Conservation (phyloP, 2,113 vertebrate genomes). For the Myodes glareolus region DNA sequence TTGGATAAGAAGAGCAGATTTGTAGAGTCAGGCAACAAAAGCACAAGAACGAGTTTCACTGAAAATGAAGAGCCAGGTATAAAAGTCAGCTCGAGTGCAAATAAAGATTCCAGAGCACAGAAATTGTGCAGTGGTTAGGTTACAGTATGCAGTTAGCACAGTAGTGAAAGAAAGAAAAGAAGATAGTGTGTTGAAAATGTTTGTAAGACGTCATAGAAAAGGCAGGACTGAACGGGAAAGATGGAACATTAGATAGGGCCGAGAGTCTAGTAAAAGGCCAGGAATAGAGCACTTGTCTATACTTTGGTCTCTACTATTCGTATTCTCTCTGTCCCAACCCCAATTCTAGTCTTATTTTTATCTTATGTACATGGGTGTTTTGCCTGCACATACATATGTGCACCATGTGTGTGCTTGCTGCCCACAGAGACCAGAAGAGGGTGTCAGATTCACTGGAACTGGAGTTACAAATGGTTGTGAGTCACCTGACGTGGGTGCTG, state of each 20-base stretch:
- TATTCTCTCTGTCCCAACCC: not conserved
- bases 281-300: not conserved
- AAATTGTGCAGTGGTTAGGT: not conserved
- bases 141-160: constrained; percentile 27
- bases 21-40: not conserved
- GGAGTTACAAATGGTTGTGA: not conserved
- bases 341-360: not conserved
- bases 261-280: not conserved
- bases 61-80: not conserved
- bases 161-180: not conserved
- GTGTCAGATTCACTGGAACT: not conserved
- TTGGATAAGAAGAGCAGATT: not conserved
- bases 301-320: not conserved
- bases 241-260: not conserved
- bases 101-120: not conserved
- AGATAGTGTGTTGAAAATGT: not conserved
- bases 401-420: not conserved
- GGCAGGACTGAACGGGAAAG: not conserved
- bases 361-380: not conserved
- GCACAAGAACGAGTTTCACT: not conserved
- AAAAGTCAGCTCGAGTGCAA: not conserved
- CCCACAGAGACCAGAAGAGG: not conserved
- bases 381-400: not conserved
- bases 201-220: not conserved
- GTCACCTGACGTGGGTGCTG: not conserved